phyloP scores from a whole-genome alignment of 2,797 vertebrate genomes.

The Babyrousa celebensis region DNA sequence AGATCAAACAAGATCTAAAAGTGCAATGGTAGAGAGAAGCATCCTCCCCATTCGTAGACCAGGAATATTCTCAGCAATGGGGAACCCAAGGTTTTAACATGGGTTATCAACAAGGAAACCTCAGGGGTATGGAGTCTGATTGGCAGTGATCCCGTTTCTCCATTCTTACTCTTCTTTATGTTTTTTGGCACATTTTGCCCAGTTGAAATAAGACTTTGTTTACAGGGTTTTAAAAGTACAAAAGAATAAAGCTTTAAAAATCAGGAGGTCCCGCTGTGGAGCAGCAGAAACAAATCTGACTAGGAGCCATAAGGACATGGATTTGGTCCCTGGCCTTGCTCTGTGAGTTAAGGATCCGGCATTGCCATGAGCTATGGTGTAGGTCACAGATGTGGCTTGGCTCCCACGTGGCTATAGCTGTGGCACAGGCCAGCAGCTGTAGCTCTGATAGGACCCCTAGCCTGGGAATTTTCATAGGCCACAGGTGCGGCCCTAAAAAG shows the following conservation, averaged over 20 bases:
- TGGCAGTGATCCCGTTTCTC: background rate
- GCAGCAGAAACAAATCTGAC: too few species aligned
- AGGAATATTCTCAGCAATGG: background rate
- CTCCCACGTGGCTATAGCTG: too few species aligned
- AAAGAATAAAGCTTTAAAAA: slow-evolving; percentile 8
- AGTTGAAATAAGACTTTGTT: slow-evolving; percentile 24
- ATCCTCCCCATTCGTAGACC: background rate
- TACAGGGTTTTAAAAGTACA: slow-evolving; percentile 54
- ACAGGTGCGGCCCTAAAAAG: too few species aligned
- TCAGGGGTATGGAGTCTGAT: background rate
- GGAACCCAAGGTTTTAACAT: background rate
- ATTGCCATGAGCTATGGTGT: too few species aligned
- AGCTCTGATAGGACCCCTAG: too few species aligned
- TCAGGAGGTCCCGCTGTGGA: background rate
- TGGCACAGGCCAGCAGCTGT: too few species aligned
- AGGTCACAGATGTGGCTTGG: too few species aligned
- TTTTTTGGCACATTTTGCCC: background rate
- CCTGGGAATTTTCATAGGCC: too few species aligned
- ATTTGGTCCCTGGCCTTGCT: too few species aligned
- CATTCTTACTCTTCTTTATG: slow-evolving; percentile 11
- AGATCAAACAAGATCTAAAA: slow-evolving; percentile 30
- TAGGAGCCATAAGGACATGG: too few species aligned
- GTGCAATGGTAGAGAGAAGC: background rate
- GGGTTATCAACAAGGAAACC: slow-evolving; percentile 22
- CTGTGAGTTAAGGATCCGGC: too few species aligned